A percentile compares a stretch with the other conserved stretches of the same genome.
Conservation (phyloP, 1,140 invertebrate species). For the Hyles euphorbiae region DNA sequence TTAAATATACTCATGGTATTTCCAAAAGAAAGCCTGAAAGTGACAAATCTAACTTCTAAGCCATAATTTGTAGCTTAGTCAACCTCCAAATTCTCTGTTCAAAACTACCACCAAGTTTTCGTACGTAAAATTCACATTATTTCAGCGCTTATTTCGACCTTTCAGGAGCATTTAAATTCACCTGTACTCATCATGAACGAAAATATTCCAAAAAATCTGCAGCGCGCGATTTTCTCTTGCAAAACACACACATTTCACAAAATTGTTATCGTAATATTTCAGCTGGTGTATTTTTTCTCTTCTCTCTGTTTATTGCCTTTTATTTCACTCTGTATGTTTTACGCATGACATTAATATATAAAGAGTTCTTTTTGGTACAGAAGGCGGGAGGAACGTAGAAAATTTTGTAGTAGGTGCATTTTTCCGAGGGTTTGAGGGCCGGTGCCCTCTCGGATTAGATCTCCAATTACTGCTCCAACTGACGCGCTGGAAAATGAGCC, state of each 20-base stretch:
- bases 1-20: no score
- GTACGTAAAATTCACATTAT: no score
- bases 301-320: constrained; percentile 11
- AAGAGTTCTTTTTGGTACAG: constrained; percentile 13
- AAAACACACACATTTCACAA: constrained; percentile 2
- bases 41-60: no score
- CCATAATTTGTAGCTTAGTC: no score
- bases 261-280: constrained; percentile 8
- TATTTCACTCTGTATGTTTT: constrained; percentile 16
- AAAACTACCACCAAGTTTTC: no score
- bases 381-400: constrained; percentile 3
- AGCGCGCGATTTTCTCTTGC: not conserved
- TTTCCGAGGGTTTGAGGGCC: constrained; percentile 4
- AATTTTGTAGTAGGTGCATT: constrained; percentile 14
- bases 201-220: not conserved
- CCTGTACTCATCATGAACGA: not conserved
- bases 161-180: no score
- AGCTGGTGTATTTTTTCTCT: constrained; percentile 6
- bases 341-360: constrained; percentile 19
- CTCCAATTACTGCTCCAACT: constrained; percentile 16
- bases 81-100: no score
- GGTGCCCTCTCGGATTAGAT: constrained; percentile 14
- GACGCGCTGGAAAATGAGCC: constrained; percentile 6
- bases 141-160: no score
- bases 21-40: no score